Conservation (phyloP, 1,140 invertebrate species). For the Homalodisca vitripennis region DNA sequence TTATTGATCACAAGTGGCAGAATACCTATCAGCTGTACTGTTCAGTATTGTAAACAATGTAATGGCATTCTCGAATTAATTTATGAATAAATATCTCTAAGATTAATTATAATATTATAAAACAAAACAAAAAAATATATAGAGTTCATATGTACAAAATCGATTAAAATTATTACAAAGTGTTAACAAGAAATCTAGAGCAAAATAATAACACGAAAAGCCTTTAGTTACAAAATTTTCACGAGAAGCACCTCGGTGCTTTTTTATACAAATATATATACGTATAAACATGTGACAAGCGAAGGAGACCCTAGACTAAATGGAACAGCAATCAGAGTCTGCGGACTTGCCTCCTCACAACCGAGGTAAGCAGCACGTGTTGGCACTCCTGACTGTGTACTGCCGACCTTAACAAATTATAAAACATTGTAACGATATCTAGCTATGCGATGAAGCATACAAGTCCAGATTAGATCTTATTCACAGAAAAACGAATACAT, state of each 20-base stretch:
- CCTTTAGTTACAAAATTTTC: slow-evolving; percentile 37
- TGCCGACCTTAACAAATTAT: too few relatives aligned
- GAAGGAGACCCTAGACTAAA: too few relatives aligned
- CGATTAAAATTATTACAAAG: slow-evolving; percentile 31
- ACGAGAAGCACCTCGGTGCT: slow-evolving; percentile 30
- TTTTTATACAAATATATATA: slow-evolving; percentile 35
- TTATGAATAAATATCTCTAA: slow-evolving; percentile 37
- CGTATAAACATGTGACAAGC: slow-evolving; percentile 26
- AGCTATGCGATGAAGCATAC: too few relatives aligned
- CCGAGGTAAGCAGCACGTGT: background rate
- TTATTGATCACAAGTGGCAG: slow-evolving; percentile 39
- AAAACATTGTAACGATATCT: background rate
- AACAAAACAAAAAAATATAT: slow-evolving; percentile 32
- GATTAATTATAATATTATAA: slow-evolving; percentile 34
- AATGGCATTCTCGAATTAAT: slow-evolving; percentile 26
- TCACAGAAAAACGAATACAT: slow-evolving; percentile 22
- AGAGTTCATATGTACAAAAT: slow-evolving; percentile 20
- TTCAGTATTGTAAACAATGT: slow-evolving; percentile 1
- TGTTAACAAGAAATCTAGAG: slow-evolving; percentile 24
- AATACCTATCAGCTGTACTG: slow-evolving; percentile 22
- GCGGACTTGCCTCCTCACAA: slow-evolving; percentile 6
- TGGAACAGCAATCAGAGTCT: slow-evolving; percentile 9
- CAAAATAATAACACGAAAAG: slow-evolving; percentile 33
- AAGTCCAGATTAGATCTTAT: slow-evolving; percentile 7
- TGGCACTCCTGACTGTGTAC: background rate